Evolutionary conservation across 2,113 vertebrate genomes (phyloP), one percentile per base, ranked within the genome.

Genomic region (Callopanchax toddi): DNA sequence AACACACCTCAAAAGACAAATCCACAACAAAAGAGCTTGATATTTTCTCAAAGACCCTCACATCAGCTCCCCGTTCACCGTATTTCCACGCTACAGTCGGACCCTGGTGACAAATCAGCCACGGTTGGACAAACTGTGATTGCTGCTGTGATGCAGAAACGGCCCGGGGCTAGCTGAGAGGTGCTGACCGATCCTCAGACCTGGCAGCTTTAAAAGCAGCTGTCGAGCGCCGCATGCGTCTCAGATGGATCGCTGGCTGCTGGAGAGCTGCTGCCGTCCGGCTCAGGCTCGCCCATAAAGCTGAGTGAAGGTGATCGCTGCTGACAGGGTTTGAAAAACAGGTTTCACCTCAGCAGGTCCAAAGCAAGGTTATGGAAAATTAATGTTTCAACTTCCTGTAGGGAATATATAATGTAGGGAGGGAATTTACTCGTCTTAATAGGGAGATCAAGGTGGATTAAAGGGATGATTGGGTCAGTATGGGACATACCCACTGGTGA

Each of bases 161-260:
- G 63, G 67, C 81, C 70, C 18, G 2, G 4, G 74, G 79, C 55
- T 20, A 11, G 42, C 56, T 16, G 63, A 60, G 54, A 78, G 67
- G 51, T 60, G 67, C 66, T 29, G 67, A 65, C 60, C 69, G 68
- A 71, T 73, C 71, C 61, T 49, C 42, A 72, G 65, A 83, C 76
- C 79, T 80, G 71, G 53, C 79, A 82, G 60, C 25, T 85, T 81
- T 63, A 69, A 50, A 54, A 74, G 70, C 58, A 57, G 45, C 51
- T 60, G 32, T 9, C 2, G 49, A 48, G 67, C 29, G 36, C 51
- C 44, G 48, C 40, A 71, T 73, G 32, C 29, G 18, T 20, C 40
- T 39, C 44, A 66, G 67, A 74, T 58, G 68, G 59, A 84, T 77
- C 8, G 72, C 49, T 3, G 7, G 37, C 65, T 40, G 53, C 63